A percentile compares a stretch with the other conserved stretches of the same genome.
phyloP scores from a whole-genome alignment of 2,888 invertebrate species.

The Perizoma flavofasciatum region DNA sequence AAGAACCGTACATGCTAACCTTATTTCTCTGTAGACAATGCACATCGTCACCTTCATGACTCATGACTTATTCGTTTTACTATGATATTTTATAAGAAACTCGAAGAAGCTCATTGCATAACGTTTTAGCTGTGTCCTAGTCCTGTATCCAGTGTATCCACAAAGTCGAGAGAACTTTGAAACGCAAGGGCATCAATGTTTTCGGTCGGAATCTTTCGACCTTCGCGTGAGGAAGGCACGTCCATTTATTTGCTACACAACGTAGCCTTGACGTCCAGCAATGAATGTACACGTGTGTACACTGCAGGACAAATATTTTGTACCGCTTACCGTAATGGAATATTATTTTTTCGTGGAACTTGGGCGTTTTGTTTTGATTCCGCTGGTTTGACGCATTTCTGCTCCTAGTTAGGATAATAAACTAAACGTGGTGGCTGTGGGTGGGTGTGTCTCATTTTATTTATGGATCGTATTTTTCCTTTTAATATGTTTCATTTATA shows the following conservation, averaged over 20 bases:
- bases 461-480: not conserved
- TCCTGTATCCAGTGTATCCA: too few relatives aligned
- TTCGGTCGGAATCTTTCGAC: conserved; percentile 35
- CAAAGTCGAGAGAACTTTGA: too few relatives aligned
- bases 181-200: conserved; percentile 11
- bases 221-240: conserved; percentile 42
- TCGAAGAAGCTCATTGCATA: too few relatives aligned
- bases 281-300: too few relatives aligned
- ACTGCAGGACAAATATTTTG: conserved; percentile 60
- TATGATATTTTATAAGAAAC: too few relatives aligned
- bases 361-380: conserved; percentile 44
- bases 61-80: too few relatives aligned
- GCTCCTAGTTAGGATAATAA: conserved; percentile 1
- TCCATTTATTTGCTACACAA: conserved; percentile 43
- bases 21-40: too few relatives aligned
- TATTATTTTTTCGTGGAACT: conserved; percentile 50
- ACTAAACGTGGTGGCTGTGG: conserved; percentile 2
- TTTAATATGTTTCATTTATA: too few relatives aligned
- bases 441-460: conserved; percentile 13
- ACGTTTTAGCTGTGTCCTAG: too few relatives aligned
- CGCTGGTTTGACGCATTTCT: conserved; percentile 20
- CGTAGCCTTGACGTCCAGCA: conserved; percentile 45
- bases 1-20: too few relatives aligned
- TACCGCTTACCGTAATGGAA: conserved; percentile 47
- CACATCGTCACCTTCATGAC: too few relatives aligned